phyloP scores from a whole-genome alignment of 2,888 invertebrate genomes.

The Mallateleia sp. region DNA sequence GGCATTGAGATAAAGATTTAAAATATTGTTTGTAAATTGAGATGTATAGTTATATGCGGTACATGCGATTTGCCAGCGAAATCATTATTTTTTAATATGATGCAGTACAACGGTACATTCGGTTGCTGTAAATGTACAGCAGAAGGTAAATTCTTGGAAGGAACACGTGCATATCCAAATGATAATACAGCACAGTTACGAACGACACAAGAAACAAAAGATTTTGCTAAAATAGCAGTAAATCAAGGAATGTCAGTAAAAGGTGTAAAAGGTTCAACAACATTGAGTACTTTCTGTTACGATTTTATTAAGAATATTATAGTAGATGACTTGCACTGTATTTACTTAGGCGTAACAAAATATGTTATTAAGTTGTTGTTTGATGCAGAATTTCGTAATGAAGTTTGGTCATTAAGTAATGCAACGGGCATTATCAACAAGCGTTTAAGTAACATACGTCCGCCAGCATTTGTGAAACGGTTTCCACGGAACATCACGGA shows the following conservation, averaged over 20 bases:
- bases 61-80: conserved; percentile 46
- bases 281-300: background rate
- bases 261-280: conserved; percentile 1
- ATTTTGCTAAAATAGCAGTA: background rate
- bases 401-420: background rate
- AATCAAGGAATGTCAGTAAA: background rate
- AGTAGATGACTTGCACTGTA: background rate
- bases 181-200: too few species aligned
- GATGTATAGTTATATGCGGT: conserved; percentile 27
- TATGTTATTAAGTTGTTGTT: background rate
- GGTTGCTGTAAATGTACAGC: background rate
- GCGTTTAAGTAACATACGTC: background rate
- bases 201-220: background rate
- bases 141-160: background rate
- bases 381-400: background rate
- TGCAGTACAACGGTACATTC: conserved; percentile 14
- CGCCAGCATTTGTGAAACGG: conserved; percentile 1
- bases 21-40: too few species aligned
- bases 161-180: too few species aligned
- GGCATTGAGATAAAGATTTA: too few species aligned
- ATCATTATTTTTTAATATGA: conserved; percentile 29
- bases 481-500: background rate
- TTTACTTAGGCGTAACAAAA: conserved; percentile 5
- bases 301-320: too few species aligned
- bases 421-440: background rate